Percentiles rank a stretch among this genome's conserved stretches.
These are phyloP conservation scores for Parus major DNA, from an alignment of 2,113 vertebrate genomes.

Conservation along the genomic window DNA sequence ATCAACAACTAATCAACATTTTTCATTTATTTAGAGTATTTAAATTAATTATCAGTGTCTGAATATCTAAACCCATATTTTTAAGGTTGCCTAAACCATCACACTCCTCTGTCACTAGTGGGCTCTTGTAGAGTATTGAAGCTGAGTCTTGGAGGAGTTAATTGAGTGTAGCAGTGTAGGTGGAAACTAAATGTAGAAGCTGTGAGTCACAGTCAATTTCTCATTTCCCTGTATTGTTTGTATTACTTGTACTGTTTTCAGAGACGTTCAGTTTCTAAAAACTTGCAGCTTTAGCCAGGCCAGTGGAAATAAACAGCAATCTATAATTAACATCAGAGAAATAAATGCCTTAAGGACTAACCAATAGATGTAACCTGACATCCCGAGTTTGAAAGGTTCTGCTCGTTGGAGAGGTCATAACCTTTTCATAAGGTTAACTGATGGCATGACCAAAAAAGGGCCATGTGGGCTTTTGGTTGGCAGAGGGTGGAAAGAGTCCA, in stretches of 20 bases:
- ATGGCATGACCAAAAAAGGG: not conserved
- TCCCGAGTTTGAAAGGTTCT: rapidly evolving
- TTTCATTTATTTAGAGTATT: not conserved
- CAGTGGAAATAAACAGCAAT: constrained; percentile 6
- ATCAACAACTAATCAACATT: not conserved
- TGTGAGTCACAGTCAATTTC: constrained; percentile 27
- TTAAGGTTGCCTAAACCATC: not conserved
- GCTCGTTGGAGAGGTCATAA: not conserved
- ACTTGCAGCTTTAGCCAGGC: not conserved
- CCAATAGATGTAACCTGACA: not conserved
- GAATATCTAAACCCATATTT: not conserved
- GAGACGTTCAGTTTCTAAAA: not conserved
- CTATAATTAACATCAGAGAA: not conserved
- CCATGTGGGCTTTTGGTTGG: not conserved
- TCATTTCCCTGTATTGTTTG: constrained; percentile 27
- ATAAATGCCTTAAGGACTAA: not conserved
- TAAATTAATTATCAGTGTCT: not conserved
- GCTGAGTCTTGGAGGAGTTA: not conserved
- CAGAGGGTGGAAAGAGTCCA: not conserved
- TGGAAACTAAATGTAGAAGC: constrained; percentile 9
- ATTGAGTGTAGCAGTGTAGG: constrained; percentile 21
- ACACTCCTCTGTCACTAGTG: not conserved
- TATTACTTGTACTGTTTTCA: not conserved
- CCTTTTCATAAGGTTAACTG: not conserved
- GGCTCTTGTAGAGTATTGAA: not conserved